These are phyloP conservation scores for Eciton burchellii DNA, from an alignment of 1,140 invertebrate genomes.

Conservation along the genomic window DNA sequence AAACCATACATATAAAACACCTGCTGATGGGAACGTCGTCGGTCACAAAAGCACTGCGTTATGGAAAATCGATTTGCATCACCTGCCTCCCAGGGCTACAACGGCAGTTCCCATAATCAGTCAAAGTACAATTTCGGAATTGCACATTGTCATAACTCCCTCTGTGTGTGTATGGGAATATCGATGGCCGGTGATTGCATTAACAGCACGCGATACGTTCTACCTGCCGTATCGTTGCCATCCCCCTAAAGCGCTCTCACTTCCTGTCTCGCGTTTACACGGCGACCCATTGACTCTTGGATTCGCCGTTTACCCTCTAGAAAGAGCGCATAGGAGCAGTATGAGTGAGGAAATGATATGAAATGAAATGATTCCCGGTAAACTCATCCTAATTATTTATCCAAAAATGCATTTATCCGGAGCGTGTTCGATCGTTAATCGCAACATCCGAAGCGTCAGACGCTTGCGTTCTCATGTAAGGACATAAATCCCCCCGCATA, in stretches of 20 bases:
- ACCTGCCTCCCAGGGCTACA: slow-evolving; percentile 71
- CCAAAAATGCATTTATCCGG: background rate
- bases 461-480: slow-evolving; percentile 31
- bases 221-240: slow-evolving; percentile 24
- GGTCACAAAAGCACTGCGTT: slow-evolving; percentile 64
- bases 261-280: slow-evolving; percentile 40
- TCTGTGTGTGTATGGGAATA: slow-evolving; percentile 44
- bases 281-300: slow-evolving; percentile 45
- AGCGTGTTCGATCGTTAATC: slow-evolving; percentile 17
- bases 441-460: background rate
- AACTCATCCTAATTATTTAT: slow-evolving; percentile 8
- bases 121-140: slow-evolving; percentile 35
- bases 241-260: slow-evolving; percentile 14
- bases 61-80: slow-evolving; percentile 75
- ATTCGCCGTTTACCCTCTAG: slow-evolving; percentile 7
- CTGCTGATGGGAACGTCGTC: slow-evolving; percentile 71
- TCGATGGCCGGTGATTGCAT: slow-evolving; percentile 52
- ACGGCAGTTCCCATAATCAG: slow-evolving; percentile 71
- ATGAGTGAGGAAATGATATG: background rate
- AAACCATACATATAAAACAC: slow-evolving; percentile 71
- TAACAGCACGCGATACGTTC: slow-evolving; percentile 35
- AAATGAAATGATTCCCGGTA: background rate
- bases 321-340: background rate
- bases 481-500: slow-evolving; percentile 39
- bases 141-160: slow-evolving; percentile 35